Evolutionary conservation across 2,888 invertebrate genomes (phyloP).

Genomic region (Ommatoiulus sabulosus): DNA sequence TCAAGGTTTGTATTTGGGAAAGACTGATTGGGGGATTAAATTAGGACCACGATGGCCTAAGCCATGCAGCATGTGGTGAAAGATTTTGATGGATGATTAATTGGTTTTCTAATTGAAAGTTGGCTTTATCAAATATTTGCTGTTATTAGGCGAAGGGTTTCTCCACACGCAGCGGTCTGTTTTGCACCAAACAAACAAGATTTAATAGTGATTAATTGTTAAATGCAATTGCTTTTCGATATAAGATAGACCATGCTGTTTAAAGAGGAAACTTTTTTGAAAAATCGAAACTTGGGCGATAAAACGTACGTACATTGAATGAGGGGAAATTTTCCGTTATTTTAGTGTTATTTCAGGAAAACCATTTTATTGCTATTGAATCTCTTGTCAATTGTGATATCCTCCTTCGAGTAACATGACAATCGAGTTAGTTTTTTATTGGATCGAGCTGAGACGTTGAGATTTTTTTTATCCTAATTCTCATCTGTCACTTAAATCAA

Average conservation of each 20-base stretch:
- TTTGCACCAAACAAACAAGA: not conserved
- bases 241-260: not conserved
- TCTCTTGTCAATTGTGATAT: conserved; percentile 16
- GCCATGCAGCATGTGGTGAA: not conserved
- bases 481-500: not conserved
- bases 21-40: too few species aligned
- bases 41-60: too few species aligned
- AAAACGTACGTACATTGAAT: not conserved
- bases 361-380: not conserved
- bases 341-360: conserved; percentile 3
- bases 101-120: not conserved
- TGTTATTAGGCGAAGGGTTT: not conserved
- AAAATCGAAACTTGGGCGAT: not conserved
- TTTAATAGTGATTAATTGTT: conserved; percentile 8
- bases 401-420: conserved; percentile 1
- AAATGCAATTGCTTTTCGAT: not conserved
- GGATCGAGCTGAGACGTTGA: not conserved
- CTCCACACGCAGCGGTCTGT: not conserved
- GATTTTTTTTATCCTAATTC: not conserved
- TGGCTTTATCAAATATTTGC: conserved; percentile 4
- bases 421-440: conserved; percentile 15
- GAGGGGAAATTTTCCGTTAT: not conserved
- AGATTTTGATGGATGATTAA: not conserved
- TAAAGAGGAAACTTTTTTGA: not conserved
- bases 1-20: too few species aligned